Evolutionary conservation across 2,797 vertebrate species (phyloP).

Genomic region (Mallotus villosus): DNA sequence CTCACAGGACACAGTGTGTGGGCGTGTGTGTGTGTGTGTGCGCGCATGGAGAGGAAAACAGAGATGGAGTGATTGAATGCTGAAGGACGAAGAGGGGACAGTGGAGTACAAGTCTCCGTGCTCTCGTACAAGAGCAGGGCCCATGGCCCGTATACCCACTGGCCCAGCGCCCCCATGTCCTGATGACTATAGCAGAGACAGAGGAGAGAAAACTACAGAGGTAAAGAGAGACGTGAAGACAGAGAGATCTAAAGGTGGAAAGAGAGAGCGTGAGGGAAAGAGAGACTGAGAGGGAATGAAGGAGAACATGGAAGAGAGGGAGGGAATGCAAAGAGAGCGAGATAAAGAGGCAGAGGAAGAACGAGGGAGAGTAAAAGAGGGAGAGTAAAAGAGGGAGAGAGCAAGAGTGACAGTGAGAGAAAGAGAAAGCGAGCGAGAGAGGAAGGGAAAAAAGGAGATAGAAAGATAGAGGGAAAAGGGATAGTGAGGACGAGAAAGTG

Average conservation of each 20-base stretch:
- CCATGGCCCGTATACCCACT: slow-evolving; percentile 47
- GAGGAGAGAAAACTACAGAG: neutral
- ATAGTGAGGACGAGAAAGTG: neutral
- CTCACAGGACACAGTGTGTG: neutral
- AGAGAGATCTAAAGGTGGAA: neutral
- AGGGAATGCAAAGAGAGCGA: too few relatives aligned
- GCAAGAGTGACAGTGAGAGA: slow-evolving; percentile 43
- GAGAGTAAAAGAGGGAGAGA: slow-evolving; percentile 20
- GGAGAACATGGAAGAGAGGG: neutral
- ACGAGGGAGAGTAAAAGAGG: neutral
- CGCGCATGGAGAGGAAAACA: slow-evolving; percentile 21
- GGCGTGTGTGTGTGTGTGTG: neutral
- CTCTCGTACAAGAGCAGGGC: slow-evolving; percentile 35
- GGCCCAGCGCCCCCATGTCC: slow-evolving; percentile 33
- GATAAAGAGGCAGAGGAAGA: neutral
- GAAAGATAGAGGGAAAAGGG: slow-evolving; percentile 32
- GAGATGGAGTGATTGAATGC: slow-evolving; percentile 9
- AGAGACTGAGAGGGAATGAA: too few relatives aligned
- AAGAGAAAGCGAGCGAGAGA: slow-evolving; percentile 23
- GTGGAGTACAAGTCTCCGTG: slow-evolving; percentile 18
- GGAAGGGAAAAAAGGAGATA: slow-evolving; percentile 42
- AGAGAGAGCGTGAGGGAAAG: too few relatives aligned
- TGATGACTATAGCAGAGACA: slow-evolving; percentile 58
- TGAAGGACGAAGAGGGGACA: neutral
- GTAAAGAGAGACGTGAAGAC: slow-evolving; percentile 15